Evolutionary conservation across 2,888 invertebrate species (phyloP).

Genomic region (Temnothorax unifasciatus): DNA sequence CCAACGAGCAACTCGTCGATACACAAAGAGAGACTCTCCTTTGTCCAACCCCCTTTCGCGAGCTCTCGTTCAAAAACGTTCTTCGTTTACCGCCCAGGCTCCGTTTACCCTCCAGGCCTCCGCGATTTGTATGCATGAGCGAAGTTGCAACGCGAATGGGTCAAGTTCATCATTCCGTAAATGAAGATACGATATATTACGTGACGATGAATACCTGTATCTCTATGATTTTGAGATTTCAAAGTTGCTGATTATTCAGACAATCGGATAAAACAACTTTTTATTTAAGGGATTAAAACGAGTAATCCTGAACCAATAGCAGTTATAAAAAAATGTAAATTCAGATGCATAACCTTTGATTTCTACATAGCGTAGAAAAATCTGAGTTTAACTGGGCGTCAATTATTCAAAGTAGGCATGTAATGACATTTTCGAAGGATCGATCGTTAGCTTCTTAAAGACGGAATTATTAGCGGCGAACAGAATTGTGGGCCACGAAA

Average conservation of each 20-base stretch:
- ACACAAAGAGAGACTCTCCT: constrained; percentile 41
- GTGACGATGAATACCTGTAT: background rate
- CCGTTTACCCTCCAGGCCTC: background rate
- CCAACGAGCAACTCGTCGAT: constrained; percentile 45
- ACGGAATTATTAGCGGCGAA: constrained; percentile 23
- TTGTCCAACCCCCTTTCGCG: constrained; percentile 31
- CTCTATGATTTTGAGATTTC: background rate
- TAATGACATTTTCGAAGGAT: background rate
- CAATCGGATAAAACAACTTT: background rate
- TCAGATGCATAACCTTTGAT: background rate
- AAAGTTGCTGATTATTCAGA: background rate
- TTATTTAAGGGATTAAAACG: background rate
- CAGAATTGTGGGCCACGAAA: constrained; percentile 10
- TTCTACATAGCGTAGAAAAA: background rate
- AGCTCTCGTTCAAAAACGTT: constrained; percentile 15
- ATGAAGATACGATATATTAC: constrained; percentile 10
- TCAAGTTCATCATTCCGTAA: constrained; percentile 41
- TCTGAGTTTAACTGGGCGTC: background rate
- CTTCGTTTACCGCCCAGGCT: constrained; percentile 22
- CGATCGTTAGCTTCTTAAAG: background rate
- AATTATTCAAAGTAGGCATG: background rate
- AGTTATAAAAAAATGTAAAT: background rate
- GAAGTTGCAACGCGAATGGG: constrained; percentile 34
- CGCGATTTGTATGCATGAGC: constrained; percentile 59
- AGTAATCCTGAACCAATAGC: background rate